These are phyloP conservation scores for Cephalophus harveyi DNA, from an alignment of 2,113 vertebrate species.

Conservation along the genomic window DNA sequence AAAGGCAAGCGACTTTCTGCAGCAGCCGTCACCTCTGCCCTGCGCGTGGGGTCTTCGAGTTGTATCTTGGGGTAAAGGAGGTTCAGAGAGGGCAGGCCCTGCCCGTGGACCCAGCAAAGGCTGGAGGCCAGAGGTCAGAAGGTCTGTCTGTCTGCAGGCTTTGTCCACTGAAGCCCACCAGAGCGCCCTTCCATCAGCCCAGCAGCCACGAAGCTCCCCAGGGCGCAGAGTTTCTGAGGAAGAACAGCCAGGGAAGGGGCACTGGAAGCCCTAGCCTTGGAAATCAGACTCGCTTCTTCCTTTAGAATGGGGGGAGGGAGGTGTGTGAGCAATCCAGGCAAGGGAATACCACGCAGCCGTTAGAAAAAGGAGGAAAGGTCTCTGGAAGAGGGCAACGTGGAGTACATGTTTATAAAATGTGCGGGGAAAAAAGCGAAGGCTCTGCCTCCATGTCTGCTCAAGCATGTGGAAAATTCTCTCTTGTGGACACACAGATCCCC, in stretches of 20 bases:
- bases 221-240: background rate
- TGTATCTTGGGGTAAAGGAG: background rate
- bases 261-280: background rate
- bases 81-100: background rate
- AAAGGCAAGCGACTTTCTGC: background rate
- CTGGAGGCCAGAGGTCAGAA: background rate
- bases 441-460: background rate
- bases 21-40: background rate
- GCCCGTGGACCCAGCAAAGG: background rate
- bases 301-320: background rate
- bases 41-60: background rate
- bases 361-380: background rate
- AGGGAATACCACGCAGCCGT: background rate
- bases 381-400: background rate
- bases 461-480: background rate
- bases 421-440: too few species aligned
- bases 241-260: background rate
- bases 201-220: background rate
- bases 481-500: background rate
- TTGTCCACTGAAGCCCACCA: background rate
- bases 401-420: background rate
- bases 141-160: background rate
- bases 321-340: background rate
- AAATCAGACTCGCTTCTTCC: background rate
- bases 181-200: background rate